These are phyloP conservation scores for Rallus limicola DNA, from an alignment of 2,113 vertebrate species.

Conservation along the genomic window DNA sequence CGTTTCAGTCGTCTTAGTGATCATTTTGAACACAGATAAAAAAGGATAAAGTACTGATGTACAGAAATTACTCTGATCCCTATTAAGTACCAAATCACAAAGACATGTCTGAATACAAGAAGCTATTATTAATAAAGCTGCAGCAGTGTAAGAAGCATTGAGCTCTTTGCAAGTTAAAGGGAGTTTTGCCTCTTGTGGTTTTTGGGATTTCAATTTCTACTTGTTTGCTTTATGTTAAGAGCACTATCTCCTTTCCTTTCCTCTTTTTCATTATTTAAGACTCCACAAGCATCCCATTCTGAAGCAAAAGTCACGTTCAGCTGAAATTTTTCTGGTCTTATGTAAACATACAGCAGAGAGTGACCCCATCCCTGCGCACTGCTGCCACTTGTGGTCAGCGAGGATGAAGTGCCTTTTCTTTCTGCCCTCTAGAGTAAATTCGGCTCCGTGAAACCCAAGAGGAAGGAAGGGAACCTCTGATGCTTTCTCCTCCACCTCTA, in stretches of 20 bases:
- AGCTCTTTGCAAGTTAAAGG: neutral
- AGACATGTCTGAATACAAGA: neutral
- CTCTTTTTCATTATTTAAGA: neutral
- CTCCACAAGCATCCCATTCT: neutral
- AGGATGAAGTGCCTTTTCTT: neutral
- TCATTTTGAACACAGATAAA: neutral
- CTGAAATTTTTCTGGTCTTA: neutral
- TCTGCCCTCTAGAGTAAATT: neutral
- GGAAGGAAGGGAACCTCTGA: neutral
- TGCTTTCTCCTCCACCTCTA: neutral
- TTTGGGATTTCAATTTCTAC: neutral
- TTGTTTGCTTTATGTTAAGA: neutral
- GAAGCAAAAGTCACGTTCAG: neutral
- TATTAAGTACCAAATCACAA: conserved; percentile 1
- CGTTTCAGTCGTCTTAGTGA: neutral
- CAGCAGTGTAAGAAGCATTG: neutral
- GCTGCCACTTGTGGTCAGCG: neutral
- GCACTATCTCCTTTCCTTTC: neutral
- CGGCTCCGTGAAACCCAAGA: neutral
- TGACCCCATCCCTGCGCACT: neutral
- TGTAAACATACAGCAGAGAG: neutral
- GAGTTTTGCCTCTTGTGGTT: neutral
- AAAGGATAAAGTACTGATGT: neutral
- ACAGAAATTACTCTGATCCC: neutral
- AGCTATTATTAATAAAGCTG: neutral